Base-by-base conservation (phyloP, 37 sponge, comb jelly and placozoan species). In the Halichondria panicea region DNA sequence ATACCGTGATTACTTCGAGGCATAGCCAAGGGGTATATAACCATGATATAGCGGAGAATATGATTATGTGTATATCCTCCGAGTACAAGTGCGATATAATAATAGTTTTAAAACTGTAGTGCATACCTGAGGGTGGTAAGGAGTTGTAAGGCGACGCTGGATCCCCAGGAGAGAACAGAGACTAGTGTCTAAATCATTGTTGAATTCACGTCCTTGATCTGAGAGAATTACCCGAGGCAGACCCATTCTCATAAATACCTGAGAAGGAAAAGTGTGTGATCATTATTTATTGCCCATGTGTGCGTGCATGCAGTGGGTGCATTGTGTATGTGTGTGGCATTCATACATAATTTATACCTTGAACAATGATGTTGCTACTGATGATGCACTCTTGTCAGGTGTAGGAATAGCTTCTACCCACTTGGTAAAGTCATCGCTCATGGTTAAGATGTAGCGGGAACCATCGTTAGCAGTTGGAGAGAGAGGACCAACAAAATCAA, bases 171-270 rank as follows among this genome's bases (percentile, higher is more conserved):
- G 70, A 9, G 22, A 2, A 13, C 56, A 41, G 38, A 87, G 38
- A 37, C 18, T n/a, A 33, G 43, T 42, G 31, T 87, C 82, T 32
- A 81, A 67, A 37, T 74, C 53, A 74, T 75, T 87, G 45, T 68
- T 81, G 53, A 81, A 87, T 57, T 87, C 88, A 4, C 56, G 15
- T 43, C 88, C 88, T 8, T 82, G 34, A 43, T 87, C 87, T 50
- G 81, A 74, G n/a, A 65, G 38, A 5, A 80, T 72, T 22, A 80
- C 81, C 39, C 42, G 68, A 25, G 82, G 82, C 9, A 81, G 19
- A 27, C 88, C 88, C 82, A 87, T 66, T 43, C 82, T 27, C 88
- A 87, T 87, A 54, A 87, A 87, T 35, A 87, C 19, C 88, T 87
- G 37, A 15, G 48, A 25, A 5, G 24, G 33, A 68, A 77, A 5